Percentiles rank a stretch among this genome's conserved stretches.
Conservation (phyloP, 2,113 vertebrate species). For the Burhinus bistriatus region DNA sequence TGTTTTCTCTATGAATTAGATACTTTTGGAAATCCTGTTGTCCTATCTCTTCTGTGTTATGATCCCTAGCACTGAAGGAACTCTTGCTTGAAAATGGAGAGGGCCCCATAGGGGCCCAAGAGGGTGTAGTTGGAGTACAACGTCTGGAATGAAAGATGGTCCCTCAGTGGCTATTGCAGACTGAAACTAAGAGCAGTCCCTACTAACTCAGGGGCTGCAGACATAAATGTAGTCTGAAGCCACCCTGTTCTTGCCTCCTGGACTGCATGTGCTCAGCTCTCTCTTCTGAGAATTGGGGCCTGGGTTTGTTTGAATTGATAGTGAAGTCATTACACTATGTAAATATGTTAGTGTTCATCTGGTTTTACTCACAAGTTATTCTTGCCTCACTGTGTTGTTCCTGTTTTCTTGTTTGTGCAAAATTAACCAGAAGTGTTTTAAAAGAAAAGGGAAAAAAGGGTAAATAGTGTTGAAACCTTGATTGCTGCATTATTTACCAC, state of each 20-base stretch:
- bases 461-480: constrained; percentile 52
- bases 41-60: not conserved
- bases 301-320: constrained; percentile 60
- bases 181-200: not conserved
- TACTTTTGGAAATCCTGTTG: not conserved
- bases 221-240: constrained; percentile 6
- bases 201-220: not conserved
- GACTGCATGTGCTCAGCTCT: not conserved
- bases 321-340: constrained; percentile 53
- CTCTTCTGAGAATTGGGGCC: constrained; percentile 39
- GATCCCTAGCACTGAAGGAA: not conserved
- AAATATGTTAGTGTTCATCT: constrained; percentile 55
- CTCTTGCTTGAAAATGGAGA: not conserved
- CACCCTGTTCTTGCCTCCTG: constrained; percentile 51
- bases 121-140: not conserved
- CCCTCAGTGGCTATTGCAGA: not conserved
- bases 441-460: not conserved
- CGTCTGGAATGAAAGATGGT: not conserved
- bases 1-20: not conserved
- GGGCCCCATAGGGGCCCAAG: not conserved
- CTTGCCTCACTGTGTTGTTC: constrained; percentile 46
- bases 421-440: constrained; percentile 35
- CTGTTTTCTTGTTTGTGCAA: constrained; percentile 51
- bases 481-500: constrained; percentile 9
- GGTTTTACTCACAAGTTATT: constrained; percentile 62